These are phyloP conservation scores for Spialia ferax DNA, from an alignment of 2,888 invertebrate genomes.

Conservation along the genomic window DNA sequence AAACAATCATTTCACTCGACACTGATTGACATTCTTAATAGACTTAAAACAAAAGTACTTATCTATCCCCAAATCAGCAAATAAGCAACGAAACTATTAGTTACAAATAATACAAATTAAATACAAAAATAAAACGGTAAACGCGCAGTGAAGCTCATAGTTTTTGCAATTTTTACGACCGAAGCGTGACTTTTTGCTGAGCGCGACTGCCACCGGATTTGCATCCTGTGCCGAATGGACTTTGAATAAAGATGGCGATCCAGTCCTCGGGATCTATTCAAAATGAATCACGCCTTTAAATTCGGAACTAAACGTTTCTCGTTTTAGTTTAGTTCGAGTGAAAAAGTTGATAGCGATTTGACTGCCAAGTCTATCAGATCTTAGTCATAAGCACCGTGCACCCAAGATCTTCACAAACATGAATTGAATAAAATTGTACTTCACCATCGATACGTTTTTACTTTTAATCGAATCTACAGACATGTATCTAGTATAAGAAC, in stretches of 20 bases:
- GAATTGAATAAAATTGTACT: too few species aligned
- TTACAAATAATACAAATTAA: neutral
- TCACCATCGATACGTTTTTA: too few species aligned
- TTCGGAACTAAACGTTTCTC: neutral
- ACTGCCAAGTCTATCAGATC: neutral
- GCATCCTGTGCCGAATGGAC: slow-evolving; percentile 57
- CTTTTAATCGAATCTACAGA: neutral
- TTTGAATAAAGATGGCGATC: slow-evolving; percentile 54
- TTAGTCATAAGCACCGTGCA: too few species aligned
- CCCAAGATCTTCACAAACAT: too few species aligned
- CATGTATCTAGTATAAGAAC: too few species aligned
- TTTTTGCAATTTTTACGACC: slow-evolving; percentile 61
- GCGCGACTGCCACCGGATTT: slow-evolving; percentile 56
- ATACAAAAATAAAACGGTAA: neutral
- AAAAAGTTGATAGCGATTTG: neutral
- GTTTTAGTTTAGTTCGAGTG: slow-evolving; percentile 4
- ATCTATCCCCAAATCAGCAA: too few species aligned
- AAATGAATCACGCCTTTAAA: slow-evolving; percentile 29
- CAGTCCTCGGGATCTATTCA: slow-evolving; percentile 20
- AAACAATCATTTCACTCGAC: too few species aligned
- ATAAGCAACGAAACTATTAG: too few species aligned
- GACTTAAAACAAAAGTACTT: too few species aligned
- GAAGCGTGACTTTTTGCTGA: slow-evolving; percentile 65
- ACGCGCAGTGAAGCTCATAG: slow-evolving; percentile 47
- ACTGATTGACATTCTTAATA: too few species aligned